Conservation (phyloP, 2,113 vertebrate species). For the Zosterops japonicus region DNA sequence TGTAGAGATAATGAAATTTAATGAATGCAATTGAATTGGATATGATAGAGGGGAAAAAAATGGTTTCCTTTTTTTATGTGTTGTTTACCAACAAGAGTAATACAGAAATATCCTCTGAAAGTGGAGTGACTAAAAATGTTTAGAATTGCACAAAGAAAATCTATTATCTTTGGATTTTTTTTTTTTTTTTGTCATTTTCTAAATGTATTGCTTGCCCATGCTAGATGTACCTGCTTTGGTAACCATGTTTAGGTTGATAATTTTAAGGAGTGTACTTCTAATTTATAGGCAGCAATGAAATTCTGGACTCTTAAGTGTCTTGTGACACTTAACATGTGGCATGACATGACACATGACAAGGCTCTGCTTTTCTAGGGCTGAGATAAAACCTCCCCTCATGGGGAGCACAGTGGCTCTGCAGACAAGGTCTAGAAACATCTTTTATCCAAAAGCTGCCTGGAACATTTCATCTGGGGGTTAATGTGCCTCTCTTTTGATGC, state of each 20-base stretch:
- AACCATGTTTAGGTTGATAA: background rate
- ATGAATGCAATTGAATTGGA: conserved; percentile 31
- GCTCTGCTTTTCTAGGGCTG: background rate
- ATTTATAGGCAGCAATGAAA: background rate
- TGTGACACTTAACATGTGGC: background rate
- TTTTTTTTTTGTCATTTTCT: background rate
- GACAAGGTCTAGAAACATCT: background rate
- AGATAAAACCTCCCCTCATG: background rate
- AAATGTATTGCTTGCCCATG: background rate
- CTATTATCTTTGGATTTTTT: background rate
- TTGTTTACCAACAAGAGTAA: background rate
- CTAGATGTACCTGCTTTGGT: background rate
- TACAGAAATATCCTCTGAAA: background rate
- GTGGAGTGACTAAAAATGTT: background rate
- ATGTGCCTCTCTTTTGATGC: background rate
- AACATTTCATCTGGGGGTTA: background rate
- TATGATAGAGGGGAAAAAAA: background rate
- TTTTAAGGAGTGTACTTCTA: background rate
- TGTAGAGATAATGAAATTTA: conserved; percentile 65
- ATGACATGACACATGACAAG: no score
- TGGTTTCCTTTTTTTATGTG: background rate
- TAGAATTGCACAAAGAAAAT: background rate
- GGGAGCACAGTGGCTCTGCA: background rate
- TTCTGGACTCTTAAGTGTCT: background rate
- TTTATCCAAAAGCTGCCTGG: background rate